Percentiles rank a stretch among this genome's conserved stretches.
Evolutionary conservation across 2,797 vertebrate genomes (phyloP).

Genomic region (Falco columbarius): DNA sequence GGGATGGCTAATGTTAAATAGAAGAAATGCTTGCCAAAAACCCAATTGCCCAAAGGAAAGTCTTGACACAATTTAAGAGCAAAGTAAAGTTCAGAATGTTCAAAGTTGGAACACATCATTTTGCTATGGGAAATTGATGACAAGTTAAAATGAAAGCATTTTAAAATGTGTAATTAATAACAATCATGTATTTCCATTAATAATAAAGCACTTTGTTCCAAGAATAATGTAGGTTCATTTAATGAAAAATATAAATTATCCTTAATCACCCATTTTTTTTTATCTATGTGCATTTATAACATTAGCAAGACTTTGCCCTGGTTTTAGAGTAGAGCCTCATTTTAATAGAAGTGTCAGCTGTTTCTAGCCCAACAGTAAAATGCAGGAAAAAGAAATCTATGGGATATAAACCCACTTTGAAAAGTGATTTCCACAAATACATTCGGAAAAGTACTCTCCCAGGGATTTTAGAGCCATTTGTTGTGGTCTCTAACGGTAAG

Average conservation of each 20-base stretch:
- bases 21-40: not conserved
- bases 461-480: not conserved
- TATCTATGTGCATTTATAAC: not conserved
- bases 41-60: not conserved
- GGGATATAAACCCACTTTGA: slow-evolving; percentile 50
- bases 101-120: slow-evolving; percentile 6
- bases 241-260: slow-evolving; percentile 58
- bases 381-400: slow-evolving; percentile 30
- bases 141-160: slow-evolving; percentile 27
- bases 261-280: not conserved
- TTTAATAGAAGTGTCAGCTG: not conserved
- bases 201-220: slow-evolving; percentile 4
- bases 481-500: not conserved
- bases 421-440: slow-evolving; percentile 49
- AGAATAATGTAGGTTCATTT: slow-evolving; percentile 8
- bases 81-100: slow-evolving; percentile 6
- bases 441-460: not conserved
- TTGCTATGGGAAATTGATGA: slow-evolving; percentile 17
- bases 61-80: slow-evolving; percentile 27
- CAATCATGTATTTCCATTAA: slow-evolving; percentile 27
- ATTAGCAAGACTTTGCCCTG: not conserved
- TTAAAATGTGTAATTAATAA: slow-evolving; percentile 47
- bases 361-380: slow-evolving; percentile 57
- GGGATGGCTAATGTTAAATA: not conserved
- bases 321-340: not conserved